phyloP scores from a whole-genome alignment of 2,888 invertebrate genomes.

The Arrhopalites spinosus region DNA sequence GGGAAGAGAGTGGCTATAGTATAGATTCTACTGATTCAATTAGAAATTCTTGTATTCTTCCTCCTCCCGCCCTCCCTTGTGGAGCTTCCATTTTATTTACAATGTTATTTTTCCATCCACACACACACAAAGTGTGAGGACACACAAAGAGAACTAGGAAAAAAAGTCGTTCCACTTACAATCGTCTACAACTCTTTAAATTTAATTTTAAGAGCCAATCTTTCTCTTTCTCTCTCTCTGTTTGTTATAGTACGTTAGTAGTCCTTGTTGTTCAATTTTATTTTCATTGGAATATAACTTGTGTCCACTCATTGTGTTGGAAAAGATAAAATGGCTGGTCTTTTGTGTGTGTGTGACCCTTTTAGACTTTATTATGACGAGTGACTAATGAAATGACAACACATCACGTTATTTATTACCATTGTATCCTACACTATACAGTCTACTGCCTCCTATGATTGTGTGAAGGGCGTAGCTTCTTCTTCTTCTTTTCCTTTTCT shows the following conservation, averaged over 20 bases:
- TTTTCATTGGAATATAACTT: constrained; percentile 1
- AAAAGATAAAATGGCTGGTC: not conserved
- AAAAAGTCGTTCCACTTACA: constrained; percentile 4
- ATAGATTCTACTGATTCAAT: constrained; percentile 24
- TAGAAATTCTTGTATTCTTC: constrained; percentile 29
- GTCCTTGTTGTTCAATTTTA: constrained; percentile 1
- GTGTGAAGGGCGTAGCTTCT: too few relatives aligned
- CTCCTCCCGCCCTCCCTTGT: not conserved
- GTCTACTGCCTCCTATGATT: too few relatives aligned
- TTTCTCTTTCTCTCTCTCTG: too few relatives aligned
- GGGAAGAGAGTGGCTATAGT: too few relatives aligned
- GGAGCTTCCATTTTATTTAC: not conserved
- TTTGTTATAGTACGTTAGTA: not conserved
- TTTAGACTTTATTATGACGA: not conserved
- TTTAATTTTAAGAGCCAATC: constrained; percentile 17
- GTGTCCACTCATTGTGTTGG: not conserved
- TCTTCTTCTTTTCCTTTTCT: too few relatives aligned
- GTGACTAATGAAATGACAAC: too few relatives aligned
- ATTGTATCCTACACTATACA: too few relatives aligned
- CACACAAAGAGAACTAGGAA: not conserved
- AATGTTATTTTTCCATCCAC: not conserved
- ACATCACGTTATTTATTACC: too few relatives aligned
- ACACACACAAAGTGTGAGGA: not conserved
- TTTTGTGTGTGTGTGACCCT: not conserved
- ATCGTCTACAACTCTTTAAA: constrained; percentile 13